Conservation (phyloP, 2,113 vertebrate genomes). For the Burhinus oedicnemus region DNA sequence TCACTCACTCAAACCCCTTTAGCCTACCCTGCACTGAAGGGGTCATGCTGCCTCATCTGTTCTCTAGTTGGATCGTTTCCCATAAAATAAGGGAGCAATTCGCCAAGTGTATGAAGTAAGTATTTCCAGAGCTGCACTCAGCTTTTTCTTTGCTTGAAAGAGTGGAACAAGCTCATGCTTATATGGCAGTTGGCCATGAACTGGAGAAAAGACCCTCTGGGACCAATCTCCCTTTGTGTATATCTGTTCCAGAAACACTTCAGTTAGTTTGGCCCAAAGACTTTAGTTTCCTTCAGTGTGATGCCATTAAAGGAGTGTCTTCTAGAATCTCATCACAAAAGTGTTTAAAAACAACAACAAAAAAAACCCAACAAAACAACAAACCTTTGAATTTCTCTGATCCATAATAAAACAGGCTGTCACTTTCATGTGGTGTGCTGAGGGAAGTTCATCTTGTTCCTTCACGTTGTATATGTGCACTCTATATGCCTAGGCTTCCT, state of each 20-base stretch:
- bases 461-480: rapidly evolving
- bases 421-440: not conserved
- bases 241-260: constrained; percentile 25
- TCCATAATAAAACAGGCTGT: not conserved
- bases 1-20: constrained; percentile 29
- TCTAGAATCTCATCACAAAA: not conserved
- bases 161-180: not conserved
- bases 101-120: constrained; percentile 76
- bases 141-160: constrained; percentile 61
- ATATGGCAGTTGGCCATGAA: constrained; percentile 24
- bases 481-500: not conserved
- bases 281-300: not conserved
- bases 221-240: not conserved
- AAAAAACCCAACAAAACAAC: not conserved
- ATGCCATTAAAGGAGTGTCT: not conserved
- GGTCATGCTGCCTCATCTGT: constrained; percentile 61
- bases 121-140: constrained; percentile 74
- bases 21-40: constrained; percentile 48
- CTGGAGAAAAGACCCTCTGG: constrained; percentile 42
- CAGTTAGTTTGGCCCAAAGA: not conserved
- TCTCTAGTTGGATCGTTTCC: constrained; percentile 84
- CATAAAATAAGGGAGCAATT: constrained; percentile 80
- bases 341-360: not conserved
- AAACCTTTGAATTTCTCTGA: not conserved
- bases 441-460: not conserved